Percentiles rank a stretch among this genome's conserved stretches.
Evolutionary conservation across 2,113 vertebrate genomes (phyloP).

Genomic region (Rynchops niger): DNA sequence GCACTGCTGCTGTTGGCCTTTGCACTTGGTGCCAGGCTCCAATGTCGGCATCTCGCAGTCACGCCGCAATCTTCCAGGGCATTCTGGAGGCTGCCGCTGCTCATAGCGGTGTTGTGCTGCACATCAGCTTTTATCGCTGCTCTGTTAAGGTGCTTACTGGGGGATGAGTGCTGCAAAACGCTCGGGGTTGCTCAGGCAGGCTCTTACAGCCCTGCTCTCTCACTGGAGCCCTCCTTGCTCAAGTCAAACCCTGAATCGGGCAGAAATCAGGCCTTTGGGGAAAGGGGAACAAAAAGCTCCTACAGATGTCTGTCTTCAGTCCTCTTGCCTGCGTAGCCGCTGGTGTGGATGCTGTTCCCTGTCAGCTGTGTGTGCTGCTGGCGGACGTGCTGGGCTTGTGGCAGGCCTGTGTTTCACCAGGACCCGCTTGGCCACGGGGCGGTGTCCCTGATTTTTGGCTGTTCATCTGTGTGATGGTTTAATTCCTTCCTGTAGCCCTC

Average conservation of each 20-base stretch:
- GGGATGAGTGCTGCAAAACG: background rate
- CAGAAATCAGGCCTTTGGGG: background rate
- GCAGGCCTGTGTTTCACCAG: background rate
- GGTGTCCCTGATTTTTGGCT: fast-evolving
- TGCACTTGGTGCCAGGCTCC: background rate
- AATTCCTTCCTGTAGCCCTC: background rate
- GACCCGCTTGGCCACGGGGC: fast-evolving
- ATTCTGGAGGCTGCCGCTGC: background rate
- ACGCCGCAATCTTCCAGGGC: background rate
- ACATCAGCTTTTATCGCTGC: background rate
- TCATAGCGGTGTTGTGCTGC: fast-evolving
- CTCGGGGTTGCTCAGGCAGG: background rate
- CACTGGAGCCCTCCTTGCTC: background rate
- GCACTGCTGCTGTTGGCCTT: background rate
- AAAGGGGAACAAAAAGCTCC: background rate
- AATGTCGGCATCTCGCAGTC: background rate
- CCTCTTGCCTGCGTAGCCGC: background rate
- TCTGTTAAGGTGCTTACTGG: background rate
- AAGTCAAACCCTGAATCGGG: background rate
- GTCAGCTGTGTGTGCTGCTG: background rate
- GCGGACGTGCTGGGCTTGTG: fast-evolving
- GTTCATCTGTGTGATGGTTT: background rate
- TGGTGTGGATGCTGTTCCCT: background rate
- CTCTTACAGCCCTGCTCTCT: background rate
- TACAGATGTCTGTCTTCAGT: background rate